phyloP scores from a whole-genome alignment of 2,113 vertebrate genomes.

The Mixornis gularis region DNA sequence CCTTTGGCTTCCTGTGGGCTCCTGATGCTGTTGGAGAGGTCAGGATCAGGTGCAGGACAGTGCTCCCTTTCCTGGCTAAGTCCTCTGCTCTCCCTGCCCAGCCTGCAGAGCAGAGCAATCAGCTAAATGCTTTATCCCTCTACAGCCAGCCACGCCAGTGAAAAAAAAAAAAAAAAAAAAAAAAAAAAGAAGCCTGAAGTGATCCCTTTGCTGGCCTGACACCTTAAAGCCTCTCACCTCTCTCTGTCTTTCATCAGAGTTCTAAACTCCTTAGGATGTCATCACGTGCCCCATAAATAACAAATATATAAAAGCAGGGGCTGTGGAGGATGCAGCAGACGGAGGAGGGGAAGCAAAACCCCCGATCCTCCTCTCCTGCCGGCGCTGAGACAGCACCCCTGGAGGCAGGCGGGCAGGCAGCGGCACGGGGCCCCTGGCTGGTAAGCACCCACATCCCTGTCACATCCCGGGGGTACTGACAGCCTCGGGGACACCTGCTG shows the following conservation, averaged over 20 bases:
- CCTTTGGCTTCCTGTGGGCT: not conserved
- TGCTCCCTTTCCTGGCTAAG: not conserved
- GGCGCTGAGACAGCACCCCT: not conserved
- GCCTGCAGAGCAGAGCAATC: not conserved
- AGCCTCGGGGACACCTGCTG: not conserved
- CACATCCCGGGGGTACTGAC: not conserved
- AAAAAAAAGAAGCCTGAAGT: not conserved
- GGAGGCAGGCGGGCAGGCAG: not conserved
- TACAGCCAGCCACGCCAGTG: not conserved
- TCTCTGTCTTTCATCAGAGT: conserved; percentile 30
- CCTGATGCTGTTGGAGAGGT: not conserved
- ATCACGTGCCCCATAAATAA: conserved; percentile 58
- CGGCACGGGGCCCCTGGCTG: accelerated
- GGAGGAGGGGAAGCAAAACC: not conserved
- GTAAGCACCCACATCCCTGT: conserved; percentile 13
- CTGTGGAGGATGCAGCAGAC: not conserved
- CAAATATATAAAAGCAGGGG: conserved; percentile 45
- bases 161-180: accelerated
- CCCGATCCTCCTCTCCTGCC: not conserved
- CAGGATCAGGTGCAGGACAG: not conserved
- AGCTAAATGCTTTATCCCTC: conserved; percentile 62
- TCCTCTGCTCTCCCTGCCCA: not conserved
- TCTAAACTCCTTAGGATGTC: conserved; percentile 53
- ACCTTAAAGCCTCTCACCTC: conserved; percentile 56
- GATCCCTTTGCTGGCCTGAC: conserved; percentile 23